phyloP scores from a whole-genome alignment of 2,888 invertebrate species.

The Clunio marinus region DNA sequence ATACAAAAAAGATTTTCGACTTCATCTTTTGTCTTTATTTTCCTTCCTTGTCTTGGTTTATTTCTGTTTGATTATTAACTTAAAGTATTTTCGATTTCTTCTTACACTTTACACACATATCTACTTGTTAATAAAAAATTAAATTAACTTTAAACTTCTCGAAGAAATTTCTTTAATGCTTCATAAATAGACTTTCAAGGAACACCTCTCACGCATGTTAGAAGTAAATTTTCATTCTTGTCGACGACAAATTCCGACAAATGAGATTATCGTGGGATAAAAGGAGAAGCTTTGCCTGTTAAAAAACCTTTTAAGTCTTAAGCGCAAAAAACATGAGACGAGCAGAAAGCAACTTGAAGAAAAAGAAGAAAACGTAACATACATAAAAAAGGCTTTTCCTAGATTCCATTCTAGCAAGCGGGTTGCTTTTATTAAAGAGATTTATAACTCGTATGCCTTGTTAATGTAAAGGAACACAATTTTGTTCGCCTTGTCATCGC shows the following conservation, averaged over 20 bases:
- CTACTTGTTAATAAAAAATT: no score
- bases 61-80: no score
- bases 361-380: neutral
- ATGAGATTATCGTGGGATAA: neutral
- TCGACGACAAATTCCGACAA: neutral
- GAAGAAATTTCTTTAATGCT: no score
- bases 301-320: neutral
- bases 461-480: constrained; percentile 15
- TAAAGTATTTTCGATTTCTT: no score
- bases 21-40: no score
- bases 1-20: no score
- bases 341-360: neutral
- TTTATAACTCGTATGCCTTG: constrained; percentile 22
- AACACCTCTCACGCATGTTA: no score
- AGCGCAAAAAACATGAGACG: neutral
- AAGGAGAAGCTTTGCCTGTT: neutral
- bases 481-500: constrained; percentile 12
- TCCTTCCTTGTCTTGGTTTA: no score
- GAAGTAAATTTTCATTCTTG: neutral
- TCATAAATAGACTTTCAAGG: no score
- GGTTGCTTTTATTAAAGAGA: constrained; percentile 19
- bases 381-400: constrained; percentile 34
- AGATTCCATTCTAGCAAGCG: neutral
- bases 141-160: no score
- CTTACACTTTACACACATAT: no score